Percentiles rank a stretch among this genome's conserved stretches.
These are phyloP conservation scores for Echinarachnius parma DNA, from an alignment of 53 echinoderm and acorn worm species.

Conservation along the genomic window DNA sequence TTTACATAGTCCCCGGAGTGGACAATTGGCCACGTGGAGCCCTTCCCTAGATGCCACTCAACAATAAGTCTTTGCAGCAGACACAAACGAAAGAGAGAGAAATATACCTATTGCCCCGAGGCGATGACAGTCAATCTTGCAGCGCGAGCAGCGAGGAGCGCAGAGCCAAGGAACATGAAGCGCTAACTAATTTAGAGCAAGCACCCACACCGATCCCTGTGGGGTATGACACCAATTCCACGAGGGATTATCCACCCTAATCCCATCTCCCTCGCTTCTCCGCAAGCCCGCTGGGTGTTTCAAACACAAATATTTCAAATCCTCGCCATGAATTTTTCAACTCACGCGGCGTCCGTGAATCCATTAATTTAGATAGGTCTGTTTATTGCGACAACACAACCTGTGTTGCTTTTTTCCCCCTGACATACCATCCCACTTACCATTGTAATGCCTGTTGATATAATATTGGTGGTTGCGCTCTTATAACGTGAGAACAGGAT, in stretches of 20 bases:
- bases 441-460: too few relatives aligned
- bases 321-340: slow-evolving; percentile 35
- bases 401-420: not conserved
- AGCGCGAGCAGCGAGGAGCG: too few relatives aligned
- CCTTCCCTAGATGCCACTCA: slow-evolving; percentile 39
- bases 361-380: slow-evolving; percentile 50
- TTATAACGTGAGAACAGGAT: too few relatives aligned
- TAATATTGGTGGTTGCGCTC: too few relatives aligned
- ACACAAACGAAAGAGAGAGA: slow-evolving; percentile 14
- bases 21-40: slow-evolving; percentile 5
- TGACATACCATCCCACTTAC: not conserved
- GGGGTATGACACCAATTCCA: slow-evolving; percentile 50
- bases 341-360: slow-evolving; percentile 29
- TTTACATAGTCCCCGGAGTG: slow-evolving; percentile 29
- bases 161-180: slow-evolving; percentile 9
- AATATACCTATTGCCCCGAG: slow-evolving; percentile 33
- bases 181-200: slow-evolving; percentile 48
- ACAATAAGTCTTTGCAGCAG: too few relatives aligned
- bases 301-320: slow-evolving; percentile 42
- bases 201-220: too few relatives aligned
- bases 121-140: slow-evolving; percentile 41
- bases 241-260: slow-evolving; percentile 46
- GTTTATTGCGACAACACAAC: slow-evolving; percentile 21
- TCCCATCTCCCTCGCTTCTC: slow-evolving; percentile 42
- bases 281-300: slow-evolving; percentile 40